Evolutionary conservation across 2,888 invertebrate genomes (phyloP), one percentile per base, ranked within the genome.

Genomic region (Macroteleia sp.): DNA sequence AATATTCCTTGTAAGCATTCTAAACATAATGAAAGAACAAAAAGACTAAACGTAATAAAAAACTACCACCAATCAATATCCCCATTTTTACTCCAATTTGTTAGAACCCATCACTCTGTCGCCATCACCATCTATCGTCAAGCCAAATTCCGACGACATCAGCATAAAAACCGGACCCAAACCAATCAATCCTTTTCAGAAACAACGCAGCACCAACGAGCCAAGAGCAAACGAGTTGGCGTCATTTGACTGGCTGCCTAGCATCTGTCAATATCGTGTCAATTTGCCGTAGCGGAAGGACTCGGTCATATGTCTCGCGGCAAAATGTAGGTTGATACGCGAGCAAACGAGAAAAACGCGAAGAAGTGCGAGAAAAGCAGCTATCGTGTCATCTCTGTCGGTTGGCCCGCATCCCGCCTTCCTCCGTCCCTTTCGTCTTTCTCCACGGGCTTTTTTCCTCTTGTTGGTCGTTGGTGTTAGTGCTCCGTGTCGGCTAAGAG

Each of bases 401-500:
- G 16, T 39, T 17, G 16, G 17, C 39, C 25, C 28, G 22, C 46
- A 57, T 52, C 46, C 3, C 71, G 48, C 46, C 34, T 61, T 77
- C 79, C 77, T 67, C 73, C 78, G 79, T 76, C 75, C 28, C 62
- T 50, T 64, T 67, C 41, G 41, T 56, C 69, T 76, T 59, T 42
- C 59, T 71, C 42, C 44, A 34, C 74, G 32, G 48, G 30, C 69
- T 57, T 74, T 79, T 80, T 83, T 81, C 77, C 70, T 81, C 82
- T 85, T 70, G 70, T 81, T 82, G 82, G 82, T 83, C 80, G 84
- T 78, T 80, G 83, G 85, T 87, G 84, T 81, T 86, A 78, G 82
- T 82, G 81, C 75, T 79, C 86, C 85, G 87, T 87, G 86, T 84
- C 82, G 82, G 79, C 86, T 81, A 86, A 85, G 88, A 86, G 86